Percentiles rank a stretch among this genome's conserved stretches.
Evolutionary conservation across 2,888 invertebrate species (phyloP).

Genomic region (Spodoptera littoralis): DNA sequence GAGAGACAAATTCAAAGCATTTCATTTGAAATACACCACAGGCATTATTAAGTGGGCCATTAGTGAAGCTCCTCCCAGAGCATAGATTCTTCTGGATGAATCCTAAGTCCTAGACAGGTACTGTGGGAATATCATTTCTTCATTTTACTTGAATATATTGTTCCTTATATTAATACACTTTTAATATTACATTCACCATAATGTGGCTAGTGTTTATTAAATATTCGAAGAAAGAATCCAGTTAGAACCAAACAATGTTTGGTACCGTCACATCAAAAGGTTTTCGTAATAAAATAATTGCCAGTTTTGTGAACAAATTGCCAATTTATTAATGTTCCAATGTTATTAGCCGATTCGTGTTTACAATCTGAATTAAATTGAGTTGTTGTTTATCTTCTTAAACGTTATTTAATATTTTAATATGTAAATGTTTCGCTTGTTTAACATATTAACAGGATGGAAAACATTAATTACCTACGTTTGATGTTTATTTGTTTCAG

Average conservation of each 20-base stretch:
- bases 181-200: too few relatives aligned
- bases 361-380: conserved; percentile 40
- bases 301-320: conserved; percentile 41
- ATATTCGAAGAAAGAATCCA: conserved; percentile 26
- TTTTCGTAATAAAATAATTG: conserved; percentile 38
- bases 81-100: too few relatives aligned
- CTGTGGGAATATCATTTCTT: too few relatives aligned
- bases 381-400: conserved; percentile 33
- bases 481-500: background rate
- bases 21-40: too few relatives aligned
- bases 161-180: too few relatives aligned
- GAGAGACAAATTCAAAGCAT: too few relatives aligned
- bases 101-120: too few relatives aligned
- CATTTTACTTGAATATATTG: too few relatives aligned
- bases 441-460: conserved; percentile 3
- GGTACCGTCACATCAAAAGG: conserved; percentile 9
- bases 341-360: conserved; percentile 38
- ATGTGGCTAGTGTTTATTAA: conserved; percentile 7
- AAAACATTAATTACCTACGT: conserved; percentile 7
- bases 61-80: too few relatives aligned
- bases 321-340: conserved; percentile 39
- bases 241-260: conserved; percentile 29
- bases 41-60: too few relatives aligned
- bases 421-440: conserved; percentile 12
- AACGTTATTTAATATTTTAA: conserved; percentile 10